Conservation (phyloP, 2,888 invertebrate genomes). For the Acronicta psi region DNA sequence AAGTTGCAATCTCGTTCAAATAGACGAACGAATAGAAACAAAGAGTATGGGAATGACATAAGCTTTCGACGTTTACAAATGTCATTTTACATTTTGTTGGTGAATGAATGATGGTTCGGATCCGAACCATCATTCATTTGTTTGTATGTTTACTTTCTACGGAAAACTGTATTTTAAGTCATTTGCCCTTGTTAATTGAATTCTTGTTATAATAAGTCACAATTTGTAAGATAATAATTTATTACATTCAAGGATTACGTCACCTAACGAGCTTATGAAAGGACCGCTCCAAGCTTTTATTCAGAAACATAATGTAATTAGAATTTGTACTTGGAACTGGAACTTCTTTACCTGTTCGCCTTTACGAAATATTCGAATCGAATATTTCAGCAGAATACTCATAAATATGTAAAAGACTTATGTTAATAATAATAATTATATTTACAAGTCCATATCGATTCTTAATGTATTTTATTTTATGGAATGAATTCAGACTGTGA, state of each 20-base stretch:
- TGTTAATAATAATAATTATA: conserved; percentile 30
- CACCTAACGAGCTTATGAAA: conserved; percentile 39
- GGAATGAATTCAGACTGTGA: no score
- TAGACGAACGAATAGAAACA: no score
- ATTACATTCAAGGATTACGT: conserved; percentile 52
- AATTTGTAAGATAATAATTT: conserved; percentile 49
- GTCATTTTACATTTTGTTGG: no score
- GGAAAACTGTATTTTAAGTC: conserved; percentile 25
- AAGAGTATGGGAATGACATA: no score
- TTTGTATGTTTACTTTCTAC: conserved; percentile 14
- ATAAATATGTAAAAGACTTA: conserved; percentile 27
- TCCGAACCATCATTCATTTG: conserved; percentile 23
- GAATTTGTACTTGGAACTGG: conserved; percentile 37
- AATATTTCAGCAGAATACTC: conserved; percentile 32
- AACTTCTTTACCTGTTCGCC: conserved; percentile 34
- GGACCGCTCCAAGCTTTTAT: conserved; percentile 31
- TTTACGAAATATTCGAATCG: conserved; percentile 39
- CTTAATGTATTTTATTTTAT: conserved; percentile 1
- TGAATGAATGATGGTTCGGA: conserved; percentile 24
- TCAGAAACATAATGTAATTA: conserved; percentile 46
- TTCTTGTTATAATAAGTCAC: conserved; percentile 43
- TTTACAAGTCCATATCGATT: conserved; percentile 26
- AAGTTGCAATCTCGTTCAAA: no score
- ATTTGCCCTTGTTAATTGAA: conserved; percentile 46
- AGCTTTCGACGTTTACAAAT: no score